phyloP scores from a whole-genome alignment of 2,113 vertebrate species.

The Hylia prasina region DNA sequence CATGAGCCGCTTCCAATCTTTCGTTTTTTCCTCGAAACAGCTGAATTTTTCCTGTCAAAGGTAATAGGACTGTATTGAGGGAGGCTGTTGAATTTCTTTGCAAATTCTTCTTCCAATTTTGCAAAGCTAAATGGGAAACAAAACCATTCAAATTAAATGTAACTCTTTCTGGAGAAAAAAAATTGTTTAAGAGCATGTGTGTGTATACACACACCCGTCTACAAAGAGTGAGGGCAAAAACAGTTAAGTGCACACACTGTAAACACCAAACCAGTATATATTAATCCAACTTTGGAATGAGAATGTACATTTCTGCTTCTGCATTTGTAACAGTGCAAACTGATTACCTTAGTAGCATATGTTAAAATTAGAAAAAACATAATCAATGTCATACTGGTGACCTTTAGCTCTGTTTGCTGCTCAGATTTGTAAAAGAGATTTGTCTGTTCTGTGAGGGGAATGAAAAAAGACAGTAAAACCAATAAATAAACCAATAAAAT shows the following conservation, averaged over 20 bases:
- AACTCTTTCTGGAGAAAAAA: background rate
- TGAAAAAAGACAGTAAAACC: background rate
- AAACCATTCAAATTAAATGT: slow-evolving; percentile 45
- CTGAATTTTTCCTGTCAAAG: slow-evolving; percentile 90
- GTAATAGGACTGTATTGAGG: slow-evolving; percentile 94
- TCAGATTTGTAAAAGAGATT: background rate
- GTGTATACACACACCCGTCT: background rate
- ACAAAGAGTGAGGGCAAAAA: background rate
- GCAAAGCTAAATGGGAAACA: slow-evolving; percentile 78
- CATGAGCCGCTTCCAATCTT: slow-evolving; percentile 68
- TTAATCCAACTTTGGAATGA: background rate
- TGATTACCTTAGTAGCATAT: background rate
- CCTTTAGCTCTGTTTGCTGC: background rate
- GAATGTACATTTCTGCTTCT: background rate
- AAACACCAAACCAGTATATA: background rate
- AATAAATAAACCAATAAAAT: background rate
- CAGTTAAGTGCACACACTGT: background rate
- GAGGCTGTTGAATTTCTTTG: slow-evolving; percentile 98
- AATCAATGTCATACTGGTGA: background rate
- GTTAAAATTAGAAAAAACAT: background rate
- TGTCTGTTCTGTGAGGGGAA: background rate
- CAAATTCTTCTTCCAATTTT: slow-evolving; percentile 98
- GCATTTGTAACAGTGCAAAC: background rate
- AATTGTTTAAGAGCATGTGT: background rate
- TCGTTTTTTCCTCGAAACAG: slow-evolving; percentile 89